Evolutionary conservation across 2,797 vertebrate species (phyloP), one percentile per base, ranked within the genome.

Genomic region (Lithobates pipiens): DNA sequence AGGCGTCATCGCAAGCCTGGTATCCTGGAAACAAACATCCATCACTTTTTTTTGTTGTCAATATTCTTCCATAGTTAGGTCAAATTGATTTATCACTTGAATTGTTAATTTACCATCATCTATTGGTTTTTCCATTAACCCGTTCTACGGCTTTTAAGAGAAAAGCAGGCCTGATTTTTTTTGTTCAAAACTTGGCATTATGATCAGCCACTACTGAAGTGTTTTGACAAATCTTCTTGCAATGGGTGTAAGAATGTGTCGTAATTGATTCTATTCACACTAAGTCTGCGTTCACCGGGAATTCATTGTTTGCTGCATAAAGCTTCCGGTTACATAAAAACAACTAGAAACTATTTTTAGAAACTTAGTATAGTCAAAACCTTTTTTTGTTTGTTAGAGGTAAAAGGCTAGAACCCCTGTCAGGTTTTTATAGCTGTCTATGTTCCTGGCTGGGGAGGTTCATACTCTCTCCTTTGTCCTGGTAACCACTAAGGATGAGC

Each of bases 21-120:
- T 84, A 79, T 79, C 70, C 76, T 61, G 71, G 80, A 78, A 75
- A 85, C 84, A 36, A 50, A 23, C 69, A 80, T 18, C 75, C 1
- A 25, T 57, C 44, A 32, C 5, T 61, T 74, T 67, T 34, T 5
- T 36, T 57, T 85, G 39, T 67, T 10, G 65, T 77, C 25, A 32
- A 10, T 70, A 7, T 42, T 61, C 46, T 44, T 34, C 69, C 54
- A 67, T 21, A 63, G 69, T 75, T 57, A 69, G 77, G 42, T 76
- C 80, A 44, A 69, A 32, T 5, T 7, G 39, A 70, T 86, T 44
- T 44, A 25, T 46, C 65, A 61, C 11, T 27, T 70, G 44, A 36
- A 25, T 75, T 75, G 15, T 57, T 80, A 29, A n/a, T 8, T 46
- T 23, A 34, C 1, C 42, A 67, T 27, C 46, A 46, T 7, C 21